Percentiles rank a stretch among this genome's conserved stretches.
Evolutionary conservation across 2,113 vertebrate species (phyloP).

Genomic region (human): DNA sequence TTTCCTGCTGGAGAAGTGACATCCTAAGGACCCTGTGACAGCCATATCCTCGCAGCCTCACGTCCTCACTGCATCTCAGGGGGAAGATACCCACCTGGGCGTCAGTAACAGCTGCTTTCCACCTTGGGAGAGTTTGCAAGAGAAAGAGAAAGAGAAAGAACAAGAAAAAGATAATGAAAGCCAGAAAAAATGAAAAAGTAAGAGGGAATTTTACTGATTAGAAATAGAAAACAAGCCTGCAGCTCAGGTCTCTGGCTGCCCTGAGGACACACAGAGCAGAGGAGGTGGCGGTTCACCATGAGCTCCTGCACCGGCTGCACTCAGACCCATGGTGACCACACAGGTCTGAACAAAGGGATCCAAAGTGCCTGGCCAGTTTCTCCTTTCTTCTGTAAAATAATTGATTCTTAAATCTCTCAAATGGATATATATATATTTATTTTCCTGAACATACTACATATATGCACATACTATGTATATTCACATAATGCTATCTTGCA

Average conservation of each 20-base stretch:
- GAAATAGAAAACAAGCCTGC: not conserved
- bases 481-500: not conserved
- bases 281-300: not conserved
- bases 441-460: not conserved
- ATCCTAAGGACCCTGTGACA: too few relatives aligned
- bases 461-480: not conserved
- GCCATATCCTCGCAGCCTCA: too few relatives aligned
- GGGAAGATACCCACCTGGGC: too few relatives aligned
- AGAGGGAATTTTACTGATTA: not conserved
- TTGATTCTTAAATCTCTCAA: not conserved
- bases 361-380: not conserved
- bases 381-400: not conserved
- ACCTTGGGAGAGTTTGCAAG: not conserved
- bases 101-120: too few relatives aligned
- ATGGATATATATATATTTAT: too few relatives aligned
- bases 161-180: not conserved
- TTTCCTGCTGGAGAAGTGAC: too few relatives aligned
- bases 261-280: accelerated
- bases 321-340: not conserved
- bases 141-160: not conserved
- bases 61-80: accelerated
- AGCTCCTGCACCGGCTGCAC: accelerated
- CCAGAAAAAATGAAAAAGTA: not conserved
- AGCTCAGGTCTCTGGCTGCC: not conserved
- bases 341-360: accelerated